Base-by-base conservation (phyloP, 2,797 vertebrate species). In the Acrossocheilus wenchowensis region DNA sequence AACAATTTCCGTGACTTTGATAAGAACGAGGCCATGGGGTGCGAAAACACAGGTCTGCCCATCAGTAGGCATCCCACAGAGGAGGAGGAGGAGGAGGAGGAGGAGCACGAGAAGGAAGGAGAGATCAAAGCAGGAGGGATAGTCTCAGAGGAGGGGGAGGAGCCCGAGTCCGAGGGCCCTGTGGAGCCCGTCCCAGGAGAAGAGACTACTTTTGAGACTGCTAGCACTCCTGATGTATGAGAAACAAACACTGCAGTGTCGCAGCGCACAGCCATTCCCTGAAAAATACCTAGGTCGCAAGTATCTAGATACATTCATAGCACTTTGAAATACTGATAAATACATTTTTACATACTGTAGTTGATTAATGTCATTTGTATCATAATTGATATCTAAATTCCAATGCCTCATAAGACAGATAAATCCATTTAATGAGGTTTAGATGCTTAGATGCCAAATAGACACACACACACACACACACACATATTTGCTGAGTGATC, bases 1-100 rank as follows among this genome's bases (percentile, higher is more conserved):
- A 94, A 93, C 89, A 94, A 93, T 83, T 94, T 95, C 92, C 93
- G 93, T 83, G 92, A 83, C 57, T 91, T 94, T 34, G 93, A 23
- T 71, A 91, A 68, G 26, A 66, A 21, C 3, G 66, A 86, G 4
- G 69, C 89, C 11, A 66, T 85, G 15, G 90, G 91, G 72, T 87
- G 17, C 45, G 15, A 73, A 48, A 66, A 43, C 2, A n/a, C 23
- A 6, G 79, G 73, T 10, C 81, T 90, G 52, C 57, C 87, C 19
- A 68, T 88, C n/a, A 78, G 64, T 1, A 68, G 43, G 19, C 86
- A 88, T 75, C 78, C 15, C 1, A 73, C 84, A 78, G 88, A 82
- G 11, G 1, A 78, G 9, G 41, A 84, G 4, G 88, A 82, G 11
- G 1, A 78, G 9, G 41, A 84, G 4, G 34, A 85, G 19, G 36